Base-by-base conservation (phyloP, 1,140 invertebrate species). In the Drosophila kohkoa region DNA sequence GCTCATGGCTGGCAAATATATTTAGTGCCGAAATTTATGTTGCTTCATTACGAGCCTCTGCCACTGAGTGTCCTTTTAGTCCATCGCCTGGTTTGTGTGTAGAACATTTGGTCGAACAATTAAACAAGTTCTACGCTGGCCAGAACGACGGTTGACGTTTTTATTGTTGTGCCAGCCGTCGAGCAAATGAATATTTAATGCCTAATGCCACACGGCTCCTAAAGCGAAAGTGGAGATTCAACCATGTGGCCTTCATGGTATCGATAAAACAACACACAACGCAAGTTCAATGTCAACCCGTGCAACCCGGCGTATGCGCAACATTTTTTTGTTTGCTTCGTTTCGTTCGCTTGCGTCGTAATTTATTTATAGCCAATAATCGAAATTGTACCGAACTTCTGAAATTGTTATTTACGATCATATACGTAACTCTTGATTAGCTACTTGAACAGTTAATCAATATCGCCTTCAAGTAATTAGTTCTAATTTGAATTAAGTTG, bases 1-100 rank as follows among this genome's bases (percentile, higher is more conserved):
- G 38, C 59, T 62, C 16, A 67, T 49, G 54, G 60, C 70, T 73
- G 76, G 82, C 80, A 86, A 79, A 87, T 88, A 87, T 88, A 87
- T 87, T 87, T 87, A 83, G 83, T 87, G 83, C 77, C 72, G 83
- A 87, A 83, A 87, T 87, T 87, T 87, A 87, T 87, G 83, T 88
- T 20, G 80, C 83, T 88, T 87, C 83, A 87, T 87, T 87, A 83
- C 70, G 73, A 73, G 55, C 43, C 28, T 16, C 16, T 35, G 52
- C 8, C 16, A 20, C 35, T 8, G 46, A 41, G n/a, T 15, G 30
- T 57, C 57, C 38, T 20, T 10, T 46, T 68, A 75, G 25, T 46
- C 59, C 30, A 54, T 51, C 35, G 55, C 51, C 49, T 38, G 65
- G 1, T 46, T 70, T 79, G 3, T 25, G 20, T 58, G 66, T 41